Evolutionary conservation across 2,888 invertebrate genomes (phyloP).

Genomic region (Petrolisthes cinctipes): DNA sequence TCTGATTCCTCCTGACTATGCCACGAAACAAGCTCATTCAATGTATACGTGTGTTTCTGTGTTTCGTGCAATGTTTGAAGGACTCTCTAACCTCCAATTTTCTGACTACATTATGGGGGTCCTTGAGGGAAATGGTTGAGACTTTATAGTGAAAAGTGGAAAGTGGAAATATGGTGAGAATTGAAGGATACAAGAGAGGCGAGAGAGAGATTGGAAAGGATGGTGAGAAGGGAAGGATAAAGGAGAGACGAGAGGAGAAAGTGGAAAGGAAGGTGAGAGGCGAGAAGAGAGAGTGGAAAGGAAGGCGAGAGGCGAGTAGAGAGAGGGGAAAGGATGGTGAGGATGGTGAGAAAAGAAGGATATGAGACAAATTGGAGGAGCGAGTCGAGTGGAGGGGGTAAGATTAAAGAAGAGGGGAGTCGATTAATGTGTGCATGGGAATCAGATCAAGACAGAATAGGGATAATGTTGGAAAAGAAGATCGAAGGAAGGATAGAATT

Average conservation of each 20-base stretch:
- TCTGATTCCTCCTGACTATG: too few relatives aligned
- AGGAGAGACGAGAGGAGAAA: not conserved
- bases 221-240: not conserved
- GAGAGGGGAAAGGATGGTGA: not conserved
- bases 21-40: too few relatives aligned
- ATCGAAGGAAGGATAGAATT: not conserved
- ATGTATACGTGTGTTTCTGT: too few relatives aligned
- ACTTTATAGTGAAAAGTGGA: too few relatives aligned
- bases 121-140: too few relatives aligned
- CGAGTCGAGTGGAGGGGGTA: too few relatives aligned
- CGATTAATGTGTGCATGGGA: not conserved
- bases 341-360: not conserved
- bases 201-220: conserved; percentile 6
- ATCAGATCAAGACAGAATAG: not conserved
- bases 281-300: not conserved
- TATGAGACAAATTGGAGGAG: not conserved
- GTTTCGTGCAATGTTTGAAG: too few relatives aligned
- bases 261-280: not conserved
- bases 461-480: not conserved
- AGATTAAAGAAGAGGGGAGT: too few relatives aligned
- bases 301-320: not conserved
- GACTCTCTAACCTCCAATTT: too few relatives aligned
- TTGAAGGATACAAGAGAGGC: not conserved
- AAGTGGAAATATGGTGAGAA: not conserved
- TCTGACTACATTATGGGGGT: too few relatives aligned